Evolutionary conservation across 2,113 vertebrate genomes (phyloP), one percentile per base, ranked within the genome.

Genomic region (Pelmatolapia mariae): DNA sequence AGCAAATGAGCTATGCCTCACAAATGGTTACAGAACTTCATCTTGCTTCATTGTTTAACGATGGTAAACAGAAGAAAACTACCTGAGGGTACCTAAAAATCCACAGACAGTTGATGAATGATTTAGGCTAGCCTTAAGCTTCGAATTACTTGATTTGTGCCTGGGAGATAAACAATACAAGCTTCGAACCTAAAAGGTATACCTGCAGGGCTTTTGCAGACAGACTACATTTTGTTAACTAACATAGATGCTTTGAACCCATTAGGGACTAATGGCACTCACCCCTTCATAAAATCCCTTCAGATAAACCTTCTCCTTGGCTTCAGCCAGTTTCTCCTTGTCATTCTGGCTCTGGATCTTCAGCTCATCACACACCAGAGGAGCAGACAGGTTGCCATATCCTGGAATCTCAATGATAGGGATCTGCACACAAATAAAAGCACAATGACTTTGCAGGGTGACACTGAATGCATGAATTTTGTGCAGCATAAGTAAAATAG

Each of bases 331-430:
- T 91, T 99, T 99, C 90, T 99, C 99, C 84, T 96, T 95, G 94
- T 99, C 98, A 68, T 99, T 99, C 95, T 99, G 99, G 94, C 99
- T 99, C 95, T 99, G 98, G 91, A 99, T 98, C 96, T 99, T 99
- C 85, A 99, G 94, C 79, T 99, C 97, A 3, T 99, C 98, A 86
- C 98, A 99, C 68, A 99, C 10, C 6, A 96, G 81, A 0, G 97
- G 97, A 92, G 98, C 99, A 33, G 97, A 97, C n/a, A 99, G 97
- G 89, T 91, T 97, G 80, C 99, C 98, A 68, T 97, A 97, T n/a
- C 96, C 98, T 26, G 98, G 98, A 84, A 99, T 97, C 54, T 99
- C 98, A 90, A 99, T 97, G 90, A 99, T 95, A 38, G 99, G 98
- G 56, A 99, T 95, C 99, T 99, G 22, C 63, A 89, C 10, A 80